These are phyloP conservation scores for Acipenser transmontanus DNA, from an alignment of 2,797 vertebrate genomes.

Conservation along the genomic window DNA sequence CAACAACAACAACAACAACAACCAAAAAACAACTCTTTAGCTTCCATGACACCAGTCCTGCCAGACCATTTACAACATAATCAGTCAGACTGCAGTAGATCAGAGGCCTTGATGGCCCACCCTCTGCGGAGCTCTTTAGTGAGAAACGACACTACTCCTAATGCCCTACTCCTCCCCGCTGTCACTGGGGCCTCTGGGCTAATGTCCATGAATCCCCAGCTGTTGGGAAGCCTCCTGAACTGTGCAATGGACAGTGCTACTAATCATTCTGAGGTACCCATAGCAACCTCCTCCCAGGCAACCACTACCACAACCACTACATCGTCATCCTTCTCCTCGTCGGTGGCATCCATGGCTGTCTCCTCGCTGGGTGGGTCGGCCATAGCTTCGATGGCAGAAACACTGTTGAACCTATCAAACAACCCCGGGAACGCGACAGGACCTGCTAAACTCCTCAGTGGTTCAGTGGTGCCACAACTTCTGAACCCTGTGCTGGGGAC, in stretches of 20 bases:
- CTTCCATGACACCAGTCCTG: conserved; percentile 51
- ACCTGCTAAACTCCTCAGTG: conserved; percentile 70
- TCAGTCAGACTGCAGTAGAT: conserved; percentile 53
- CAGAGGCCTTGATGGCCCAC: conserved; percentile 58
- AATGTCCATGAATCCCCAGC: conserved; percentile 70
- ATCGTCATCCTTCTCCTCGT: conserved; percentile 62
- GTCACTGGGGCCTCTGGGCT: conserved; percentile 61
- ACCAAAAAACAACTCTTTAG: conserved; percentile 47
- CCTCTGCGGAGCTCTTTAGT: conserved; percentile 51
- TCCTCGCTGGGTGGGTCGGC: conserved; percentile 72
- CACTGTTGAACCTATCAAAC: conserved; percentile 61
- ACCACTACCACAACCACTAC: conserved; percentile 71
- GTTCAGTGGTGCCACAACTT: conserved; percentile 78
- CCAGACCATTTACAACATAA: conserved; percentile 56
- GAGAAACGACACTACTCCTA: conserved; percentile 55
- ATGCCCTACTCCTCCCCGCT: conserved; percentile 59
- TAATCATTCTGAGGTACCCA: conserved; percentile 83
- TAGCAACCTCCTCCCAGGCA: conserved; percentile 82
- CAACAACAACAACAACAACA: conserved; percentile 56
- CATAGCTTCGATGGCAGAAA: conserved; percentile 71
- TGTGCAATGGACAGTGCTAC: conserved; percentile 68
- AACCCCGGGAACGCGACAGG: conserved; percentile 54
- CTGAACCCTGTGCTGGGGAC: conserved; percentile 72
- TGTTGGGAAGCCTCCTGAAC: conserved; percentile 72
- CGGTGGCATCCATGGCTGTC: conserved; percentile 75